Conservation (phyloP, 2,113 vertebrate species). For the Fregata magnificens region DNA sequence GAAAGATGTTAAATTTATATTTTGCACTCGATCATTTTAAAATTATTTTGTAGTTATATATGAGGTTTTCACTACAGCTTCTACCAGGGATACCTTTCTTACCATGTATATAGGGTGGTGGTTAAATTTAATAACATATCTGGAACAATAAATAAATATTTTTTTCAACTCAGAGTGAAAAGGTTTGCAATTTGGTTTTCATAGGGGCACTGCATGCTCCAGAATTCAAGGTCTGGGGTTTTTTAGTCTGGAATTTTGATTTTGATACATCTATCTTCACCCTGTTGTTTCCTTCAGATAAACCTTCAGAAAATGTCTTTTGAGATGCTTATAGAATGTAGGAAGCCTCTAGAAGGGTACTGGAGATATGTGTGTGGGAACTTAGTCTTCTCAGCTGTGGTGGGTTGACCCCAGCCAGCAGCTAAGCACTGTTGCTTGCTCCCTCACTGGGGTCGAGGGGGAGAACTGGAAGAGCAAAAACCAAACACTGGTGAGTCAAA, state of each 20-base stretch:
- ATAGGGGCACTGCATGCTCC: too few species aligned
- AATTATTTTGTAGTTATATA: neutral
- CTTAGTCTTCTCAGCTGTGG: neutral
- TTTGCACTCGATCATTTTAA: neutral
- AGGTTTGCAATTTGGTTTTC: neutral
- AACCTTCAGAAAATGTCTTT: neutral
- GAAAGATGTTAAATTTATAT: neutral
- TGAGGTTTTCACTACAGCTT: neutral
- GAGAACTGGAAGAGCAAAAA: neutral
- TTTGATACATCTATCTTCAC: neutral
- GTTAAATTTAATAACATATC: neutral
- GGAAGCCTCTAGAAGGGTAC: neutral
- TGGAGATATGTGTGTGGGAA: rapidly evolving
- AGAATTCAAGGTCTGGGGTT: neutral
- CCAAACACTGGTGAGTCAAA: neutral
- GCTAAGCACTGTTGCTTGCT: neutral
- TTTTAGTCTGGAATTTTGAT: neutral
- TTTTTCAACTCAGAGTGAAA: neutral
- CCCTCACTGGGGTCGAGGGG: neutral
- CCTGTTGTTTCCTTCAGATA: neutral
- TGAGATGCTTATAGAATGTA: neutral
- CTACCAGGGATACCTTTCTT: neutral
- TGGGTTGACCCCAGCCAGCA: rapidly evolving
- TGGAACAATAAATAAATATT: neutral
- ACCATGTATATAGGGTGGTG: neutral